Evolutionary conservation across 2,888 invertebrate genomes (phyloP).

Genomic region (Metellina segmentata): DNA sequence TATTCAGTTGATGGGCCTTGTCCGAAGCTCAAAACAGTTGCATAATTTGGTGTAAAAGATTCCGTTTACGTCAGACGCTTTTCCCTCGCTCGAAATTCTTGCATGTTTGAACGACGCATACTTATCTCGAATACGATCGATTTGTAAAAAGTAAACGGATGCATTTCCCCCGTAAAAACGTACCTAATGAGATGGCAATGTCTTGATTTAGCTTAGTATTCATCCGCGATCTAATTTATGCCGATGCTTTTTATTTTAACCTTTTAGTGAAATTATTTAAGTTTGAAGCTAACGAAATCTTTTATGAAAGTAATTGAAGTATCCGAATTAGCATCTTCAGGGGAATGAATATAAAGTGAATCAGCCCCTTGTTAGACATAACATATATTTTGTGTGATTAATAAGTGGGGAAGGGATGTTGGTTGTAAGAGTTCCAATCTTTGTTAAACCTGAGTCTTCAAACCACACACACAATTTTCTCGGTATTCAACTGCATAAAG

Average conservation of each 20-base stretch:
- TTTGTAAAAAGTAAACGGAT: neutral
- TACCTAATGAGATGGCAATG: no score
- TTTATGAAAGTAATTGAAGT: neutral
- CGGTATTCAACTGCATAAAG: no score
- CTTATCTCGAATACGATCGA: neutral
- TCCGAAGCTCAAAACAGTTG: neutral
- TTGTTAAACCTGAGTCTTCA: no score
- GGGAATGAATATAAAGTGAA: no score
- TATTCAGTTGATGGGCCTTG: neutral
- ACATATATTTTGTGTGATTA: no score
- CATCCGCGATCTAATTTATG: neutral
- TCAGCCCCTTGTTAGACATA: no score
- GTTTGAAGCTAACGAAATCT: neutral
- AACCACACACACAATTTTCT: no score
- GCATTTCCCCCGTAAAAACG: no score
- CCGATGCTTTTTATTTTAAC: neutral
- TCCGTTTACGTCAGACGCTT: neutral
- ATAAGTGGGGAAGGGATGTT: no score
- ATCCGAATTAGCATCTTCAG: no score
- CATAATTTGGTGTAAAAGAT: neutral
- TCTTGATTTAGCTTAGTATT: no score
- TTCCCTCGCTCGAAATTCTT: neutral
- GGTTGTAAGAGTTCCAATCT: no score
- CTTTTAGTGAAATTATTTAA: neutral
- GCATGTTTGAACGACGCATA: neutral